Evolutionary conservation across 2,888 invertebrate species (phyloP).

Genomic region (Drepanosiphum platanoidis): DNA sequence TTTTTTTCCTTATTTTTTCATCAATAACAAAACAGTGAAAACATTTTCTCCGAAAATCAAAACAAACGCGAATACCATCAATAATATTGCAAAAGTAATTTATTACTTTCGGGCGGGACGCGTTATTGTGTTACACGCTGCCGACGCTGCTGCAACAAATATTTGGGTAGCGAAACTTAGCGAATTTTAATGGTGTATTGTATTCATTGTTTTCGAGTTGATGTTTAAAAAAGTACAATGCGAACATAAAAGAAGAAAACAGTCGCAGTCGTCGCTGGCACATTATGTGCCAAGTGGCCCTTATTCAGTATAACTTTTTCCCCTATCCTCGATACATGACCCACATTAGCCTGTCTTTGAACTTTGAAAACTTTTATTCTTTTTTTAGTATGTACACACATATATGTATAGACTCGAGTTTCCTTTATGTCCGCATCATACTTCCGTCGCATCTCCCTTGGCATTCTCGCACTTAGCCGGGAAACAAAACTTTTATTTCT

Average conservation of each 20-base stretch:
- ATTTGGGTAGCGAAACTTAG: neutral
- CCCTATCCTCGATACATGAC: slow-evolving; percentile 33
- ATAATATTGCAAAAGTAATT: neutral
- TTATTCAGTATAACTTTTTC: slow-evolving; percentile 44
- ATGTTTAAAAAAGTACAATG: neutral
- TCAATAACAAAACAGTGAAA: too few species aligned
- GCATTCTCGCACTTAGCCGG: neutral
- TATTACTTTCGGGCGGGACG: neutral
- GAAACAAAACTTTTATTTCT: slow-evolving; percentile 28
- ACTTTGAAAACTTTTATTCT: slow-evolving; percentile 18
- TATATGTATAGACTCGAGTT: neutral
- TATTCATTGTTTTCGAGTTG: slow-evolving; percentile 10
- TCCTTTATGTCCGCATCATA: neutral
- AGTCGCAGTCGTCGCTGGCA: slow-evolving; percentile 1
- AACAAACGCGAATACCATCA: neutral
- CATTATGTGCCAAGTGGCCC: slow-evolving; percentile 29
- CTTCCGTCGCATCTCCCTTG: neutral
- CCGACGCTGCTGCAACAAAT: too few species aligned
- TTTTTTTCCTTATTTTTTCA: too few species aligned
- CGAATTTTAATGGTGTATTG: slow-evolving; percentile 14
- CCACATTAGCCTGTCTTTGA: slow-evolving; percentile 52
- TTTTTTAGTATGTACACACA: neutral
- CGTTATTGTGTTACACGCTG: neutral
- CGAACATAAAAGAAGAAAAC: slow-evolving; percentile 28
- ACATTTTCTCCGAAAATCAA: too few species aligned